phyloP scores from a whole-genome alignment of 2,113 vertebrate species.

The Martes martes region DNA sequence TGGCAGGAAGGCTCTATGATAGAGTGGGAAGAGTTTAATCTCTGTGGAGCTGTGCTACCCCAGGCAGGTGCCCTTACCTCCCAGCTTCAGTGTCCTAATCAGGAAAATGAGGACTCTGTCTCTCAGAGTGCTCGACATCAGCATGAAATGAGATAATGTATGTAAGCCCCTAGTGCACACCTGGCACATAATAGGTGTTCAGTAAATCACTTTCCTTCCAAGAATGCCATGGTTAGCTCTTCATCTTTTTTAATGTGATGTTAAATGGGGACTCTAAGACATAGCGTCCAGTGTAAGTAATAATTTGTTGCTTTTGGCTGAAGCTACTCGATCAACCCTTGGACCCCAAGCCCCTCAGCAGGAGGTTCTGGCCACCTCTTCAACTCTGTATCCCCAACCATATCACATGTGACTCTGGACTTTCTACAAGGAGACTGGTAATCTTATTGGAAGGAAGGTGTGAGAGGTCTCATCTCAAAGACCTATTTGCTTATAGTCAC shows the following conservation, averaged over 20 bases:
- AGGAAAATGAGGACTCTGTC: not conserved
- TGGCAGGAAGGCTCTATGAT: not conserved
- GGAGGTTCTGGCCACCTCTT: not conserved
- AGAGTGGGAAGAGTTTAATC: not conserved
- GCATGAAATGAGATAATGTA: not conserved
- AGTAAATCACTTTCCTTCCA: constrained; percentile 2
- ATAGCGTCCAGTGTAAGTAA: too few relatives aligned
- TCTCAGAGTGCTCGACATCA: not conserved
- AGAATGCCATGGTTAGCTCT: not conserved
- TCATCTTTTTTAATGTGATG: not conserved
- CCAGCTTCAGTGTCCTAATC: not conserved
- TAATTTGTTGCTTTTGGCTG: not conserved
- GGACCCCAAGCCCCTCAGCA: not conserved
- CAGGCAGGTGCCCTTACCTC: not conserved
- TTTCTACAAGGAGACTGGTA: not conserved
- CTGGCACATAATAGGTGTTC: not conserved
- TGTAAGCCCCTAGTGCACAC: not conserved
- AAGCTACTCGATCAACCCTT: not conserved
- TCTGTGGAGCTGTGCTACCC: not conserved
- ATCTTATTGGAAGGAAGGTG: not conserved
- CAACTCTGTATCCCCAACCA: not conserved
- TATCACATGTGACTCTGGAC: rapidly evolving
- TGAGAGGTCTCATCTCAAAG: not conserved
- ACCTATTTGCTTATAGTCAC: not conserved
- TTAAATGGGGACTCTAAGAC: not conserved